Evolutionary conservation across 2,888 invertebrate genomes (phyloP).

Genomic region (Harpagoxenus sublaevis): DNA sequence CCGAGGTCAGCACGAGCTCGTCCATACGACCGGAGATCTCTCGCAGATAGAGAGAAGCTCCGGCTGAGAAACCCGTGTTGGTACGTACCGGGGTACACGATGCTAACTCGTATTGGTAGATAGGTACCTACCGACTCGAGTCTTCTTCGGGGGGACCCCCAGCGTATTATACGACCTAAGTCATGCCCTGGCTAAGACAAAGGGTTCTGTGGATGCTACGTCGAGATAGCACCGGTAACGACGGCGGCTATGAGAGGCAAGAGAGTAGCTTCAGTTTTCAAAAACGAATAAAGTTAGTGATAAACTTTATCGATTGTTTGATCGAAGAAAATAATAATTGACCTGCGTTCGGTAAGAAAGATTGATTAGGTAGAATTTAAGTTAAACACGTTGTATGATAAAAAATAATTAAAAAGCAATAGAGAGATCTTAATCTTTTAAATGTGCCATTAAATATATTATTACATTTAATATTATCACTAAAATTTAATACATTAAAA

Average conservation of each 20-base stretch:
- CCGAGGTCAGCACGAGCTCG: slow-evolving; percentile 82
- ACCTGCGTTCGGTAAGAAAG: not conserved
- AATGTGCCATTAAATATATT: not conserved
- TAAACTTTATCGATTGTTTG: not conserved
- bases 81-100: slow-evolving; percentile 68
- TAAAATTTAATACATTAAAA: not conserved
- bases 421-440: not conserved
- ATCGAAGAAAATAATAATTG: not conserved
- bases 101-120: slow-evolving; percentile 67
- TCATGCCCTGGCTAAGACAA: slow-evolving; percentile 77
- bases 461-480: slow-evolving; percentile 9
- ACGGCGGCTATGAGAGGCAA: slow-evolving; percentile 30
- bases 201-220: slow-evolving; percentile 69
- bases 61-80: slow-evolving; percentile 76
- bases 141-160: slow-evolving; percentile 63
- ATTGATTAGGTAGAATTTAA: not conserved
- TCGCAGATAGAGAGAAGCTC: slow-evolving; percentile 75
- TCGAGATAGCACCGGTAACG: slow-evolving; percentile 62
- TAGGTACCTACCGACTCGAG: slow-evolving; percentile 61
- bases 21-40: slow-evolving; percentile 73
- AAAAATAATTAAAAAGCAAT: not conserved
- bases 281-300: not conserved
- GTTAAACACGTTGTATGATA: not conserved
- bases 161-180: slow-evolving; percentile 77
- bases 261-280: slow-evolving; percentile 29